Evolutionary conservation across 2,113 vertebrate genomes (phyloP).

Genomic region (Panthera tigris): DNA sequence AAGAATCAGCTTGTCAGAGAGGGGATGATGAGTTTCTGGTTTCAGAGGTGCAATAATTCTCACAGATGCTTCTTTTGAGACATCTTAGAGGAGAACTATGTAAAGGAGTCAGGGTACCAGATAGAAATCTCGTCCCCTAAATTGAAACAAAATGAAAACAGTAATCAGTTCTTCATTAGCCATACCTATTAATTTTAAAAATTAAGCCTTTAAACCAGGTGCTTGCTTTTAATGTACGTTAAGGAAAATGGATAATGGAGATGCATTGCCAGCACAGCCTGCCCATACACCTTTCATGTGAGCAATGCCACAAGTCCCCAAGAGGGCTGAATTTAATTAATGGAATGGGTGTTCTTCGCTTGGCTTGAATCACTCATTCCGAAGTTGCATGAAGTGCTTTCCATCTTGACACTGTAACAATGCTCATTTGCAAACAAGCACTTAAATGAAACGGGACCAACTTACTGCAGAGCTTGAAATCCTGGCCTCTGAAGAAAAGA

Average conservation of each 20-base stretch:
- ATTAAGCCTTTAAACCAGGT: not conserved
- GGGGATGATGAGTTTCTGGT: not conserved
- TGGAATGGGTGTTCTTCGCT: not conserved
- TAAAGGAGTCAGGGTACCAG: not conserved
- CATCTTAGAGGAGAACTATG: not conserved
- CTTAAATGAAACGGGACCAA: not conserved
- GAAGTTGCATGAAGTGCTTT: not conserved
- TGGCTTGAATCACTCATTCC: not conserved
- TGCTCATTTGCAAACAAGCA: not conserved
- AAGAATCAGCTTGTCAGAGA: not conserved
- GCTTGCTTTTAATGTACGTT: not conserved
- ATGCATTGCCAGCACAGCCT: not conserved
- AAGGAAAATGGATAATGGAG: not conserved
- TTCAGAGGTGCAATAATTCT: not conserved
- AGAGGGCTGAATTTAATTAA: not conserved
- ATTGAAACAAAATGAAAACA: not conserved
- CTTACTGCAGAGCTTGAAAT: not conserved
- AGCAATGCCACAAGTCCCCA: not conserved
- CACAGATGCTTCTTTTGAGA: not conserved
- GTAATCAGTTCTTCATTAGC: not conserved
- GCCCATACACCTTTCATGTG: not conserved
- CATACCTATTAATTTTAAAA: not conserved
- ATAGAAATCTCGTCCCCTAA: not conserved
- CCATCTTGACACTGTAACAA: not conserved
- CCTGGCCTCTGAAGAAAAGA: not conserved